Evolutionary conservation across 2,797 vertebrate genomes (phyloP).

Genomic region (Onychomys torridus): DNA sequence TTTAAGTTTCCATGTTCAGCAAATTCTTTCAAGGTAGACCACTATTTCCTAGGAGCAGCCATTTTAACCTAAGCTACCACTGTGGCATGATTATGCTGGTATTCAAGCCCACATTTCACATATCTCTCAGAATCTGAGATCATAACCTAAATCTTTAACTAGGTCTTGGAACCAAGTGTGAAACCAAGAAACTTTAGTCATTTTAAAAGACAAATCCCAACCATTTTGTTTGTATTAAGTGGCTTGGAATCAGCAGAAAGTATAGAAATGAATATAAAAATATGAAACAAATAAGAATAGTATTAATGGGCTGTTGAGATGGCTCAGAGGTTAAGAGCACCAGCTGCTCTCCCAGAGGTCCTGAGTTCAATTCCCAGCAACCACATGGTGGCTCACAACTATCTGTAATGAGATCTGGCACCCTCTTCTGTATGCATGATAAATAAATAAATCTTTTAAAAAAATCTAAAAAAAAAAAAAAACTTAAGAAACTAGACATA

Average conservation of each 20-base stretch:
- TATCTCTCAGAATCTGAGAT: background rate
- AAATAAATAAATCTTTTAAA: too few relatives aligned
- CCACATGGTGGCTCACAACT: too few relatives aligned
- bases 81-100: background rate
- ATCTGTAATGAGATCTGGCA: too few relatives aligned
- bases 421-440: too few relatives aligned
- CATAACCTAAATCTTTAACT: background rate
- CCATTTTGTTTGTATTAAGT: background rate
- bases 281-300: background rate
- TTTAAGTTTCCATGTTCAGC: background rate
- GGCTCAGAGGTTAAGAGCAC: too few relatives aligned
- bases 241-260: background rate
- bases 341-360: too few relatives aligned
- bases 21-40: background rate
- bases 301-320: too few relatives aligned
- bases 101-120: background rate
- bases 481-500: too few relatives aligned
- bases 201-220: background rate
- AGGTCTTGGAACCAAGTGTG: background rate
- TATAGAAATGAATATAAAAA: constrained; percentile 10
- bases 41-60: background rate
- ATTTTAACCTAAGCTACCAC: background rate
- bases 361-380: too few relatives aligned
- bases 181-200: background rate
- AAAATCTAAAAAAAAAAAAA: too few relatives aligned